A percentile compares a stretch with the other conserved stretches of the same genome.
These are phyloP conservation scores for Clivina fossor DNA, from an alignment of 2,888 invertebrate species.

Conservation along the genomic window DNA sequence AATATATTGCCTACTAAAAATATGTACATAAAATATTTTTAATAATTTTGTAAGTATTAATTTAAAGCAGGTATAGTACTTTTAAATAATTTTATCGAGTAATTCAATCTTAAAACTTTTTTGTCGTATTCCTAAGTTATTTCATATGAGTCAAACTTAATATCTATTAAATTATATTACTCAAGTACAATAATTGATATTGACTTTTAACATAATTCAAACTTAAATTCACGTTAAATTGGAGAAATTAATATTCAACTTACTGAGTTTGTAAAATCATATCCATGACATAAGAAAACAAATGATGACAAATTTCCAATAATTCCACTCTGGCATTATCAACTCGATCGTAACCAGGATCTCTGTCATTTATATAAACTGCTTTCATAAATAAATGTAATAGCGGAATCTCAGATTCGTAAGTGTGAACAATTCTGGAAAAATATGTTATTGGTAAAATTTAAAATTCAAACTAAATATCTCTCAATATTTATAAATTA, in stretches of 20 bases:
- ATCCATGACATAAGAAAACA: conserved; percentile 47
- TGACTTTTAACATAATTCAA: not conserved
- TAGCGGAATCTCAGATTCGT: conserved; percentile 24
- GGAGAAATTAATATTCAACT: conserved; percentile 36
- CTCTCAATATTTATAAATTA: not conserved
- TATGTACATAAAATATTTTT: too few species aligned
- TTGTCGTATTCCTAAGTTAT: too few species aligned
- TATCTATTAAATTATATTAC: too few species aligned
- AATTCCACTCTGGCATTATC: conserved; percentile 44
- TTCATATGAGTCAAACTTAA: too few species aligned
- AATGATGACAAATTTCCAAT: conserved; percentile 47
- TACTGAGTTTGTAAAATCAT: conserved; percentile 47
- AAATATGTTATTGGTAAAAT: not conserved
- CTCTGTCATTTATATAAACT: conserved; percentile 10
- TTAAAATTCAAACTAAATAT: not conserved
- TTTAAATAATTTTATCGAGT: too few species aligned
- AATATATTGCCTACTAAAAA: too few species aligned
- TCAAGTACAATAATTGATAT: too few species aligned
- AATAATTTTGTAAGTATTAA: too few species aligned
- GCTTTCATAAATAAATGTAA: conserved; percentile 17
- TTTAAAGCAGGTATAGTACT: too few species aligned
- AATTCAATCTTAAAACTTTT: too few species aligned
- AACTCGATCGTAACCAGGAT: conserved; percentile 13
- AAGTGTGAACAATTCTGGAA: conserved; percentile 24
- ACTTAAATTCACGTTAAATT: not conserved